Evolutionary conservation across 2,888 invertebrate species (phyloP), one percentile per base, ranked within the genome.

Genomic region (Incurvaria masculella): DNA sequence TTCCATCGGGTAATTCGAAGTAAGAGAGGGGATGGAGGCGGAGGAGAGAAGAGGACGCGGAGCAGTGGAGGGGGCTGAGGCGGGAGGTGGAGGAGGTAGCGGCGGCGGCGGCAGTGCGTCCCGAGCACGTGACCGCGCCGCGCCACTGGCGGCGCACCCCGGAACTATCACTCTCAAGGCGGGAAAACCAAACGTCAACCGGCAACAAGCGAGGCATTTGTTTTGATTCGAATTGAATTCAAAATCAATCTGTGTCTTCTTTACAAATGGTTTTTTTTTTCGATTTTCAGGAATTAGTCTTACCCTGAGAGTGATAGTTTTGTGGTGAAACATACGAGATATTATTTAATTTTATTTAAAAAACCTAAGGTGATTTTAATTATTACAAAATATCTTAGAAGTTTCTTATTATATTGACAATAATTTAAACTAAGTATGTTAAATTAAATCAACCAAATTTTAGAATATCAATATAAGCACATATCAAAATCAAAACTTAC

Each of bases 81-180:
- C 14, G 33, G 33, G 33, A n/a, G 33, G 33, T 8, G 33, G 33
- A n/a, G 33, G 33, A 52, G 53, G 42, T 45, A 42, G n/a, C n/a
- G 48, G 44, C 27, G 33, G 49, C 48, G 51, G 33, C 38, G 51
- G 44, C 44, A 42, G 51, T 17, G 23, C 51, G 51, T 17, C 38
- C 33, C 42, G 21, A 45, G 44, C 51, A 51, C 51, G 49, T 51
- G 51, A 46, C 46, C 42, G 40, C 21, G 49, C 45, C 48, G 51
- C 53, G 49, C 52, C 52, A 50, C 50, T 48, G 26, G n/a, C 48
- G 47, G 44, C 41, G 44, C 20, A 40, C 43, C 44, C 33, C 6
- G 14, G 11, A 33, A 33, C 33, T 33, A 33, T 33, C 33, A 33
- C 33, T 33, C 33, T 33, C 33, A 33, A 33, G 33, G 33, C 33